phyloP scores from a whole-genome alignment of 1,140 invertebrate genomes.

The Elysia chlorotica region DNA sequence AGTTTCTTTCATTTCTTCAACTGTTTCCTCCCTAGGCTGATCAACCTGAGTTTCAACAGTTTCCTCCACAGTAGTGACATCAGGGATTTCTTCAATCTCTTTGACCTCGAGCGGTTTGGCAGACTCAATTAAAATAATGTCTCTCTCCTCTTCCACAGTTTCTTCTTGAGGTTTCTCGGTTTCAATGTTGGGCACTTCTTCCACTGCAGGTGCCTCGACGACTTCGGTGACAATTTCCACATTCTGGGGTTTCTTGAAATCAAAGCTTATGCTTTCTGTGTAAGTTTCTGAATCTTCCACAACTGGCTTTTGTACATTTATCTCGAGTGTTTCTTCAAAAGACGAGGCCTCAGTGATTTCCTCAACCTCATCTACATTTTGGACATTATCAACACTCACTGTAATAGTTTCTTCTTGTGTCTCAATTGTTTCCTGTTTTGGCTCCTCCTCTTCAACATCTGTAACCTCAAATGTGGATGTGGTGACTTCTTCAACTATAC shows the following conservation, averaged over 20 bases:
- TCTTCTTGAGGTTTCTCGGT: conserved; percentile 22
- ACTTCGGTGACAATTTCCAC: conserved; percentile 15
- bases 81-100: conserved; percentile 24
- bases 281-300: neutral
- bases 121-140: conserved; percentile 29
- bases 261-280: neutral
- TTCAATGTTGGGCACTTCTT: conserved; percentile 24
- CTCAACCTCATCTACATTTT: conserved; percentile 5
- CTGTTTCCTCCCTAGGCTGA: conserved; percentile 10
- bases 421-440: conserved; percentile 30
- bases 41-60: conserved; percentile 9
- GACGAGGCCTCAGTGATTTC: conserved; percentile 7
- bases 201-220: conserved; percentile 7
- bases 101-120: conserved; percentile 23
- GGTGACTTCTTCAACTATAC: conserved; percentile 17
- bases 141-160: conserved; percentile 22
- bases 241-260: conserved; percentile 23
- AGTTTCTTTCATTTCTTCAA: conserved; percentile 24
- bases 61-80: conserved; percentile 9
- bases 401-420: conserved; percentile 30
- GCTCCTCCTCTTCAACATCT: conserved; percentile 24
- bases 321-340: conserved; percentile 17
- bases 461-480: neutral
- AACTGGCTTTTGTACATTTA: conserved; percentile 7
- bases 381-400: conserved; percentile 14